Evolutionary conservation across 2,888 invertebrate genomes (phyloP).

Genomic region (Callyntrura sp.): DNA sequence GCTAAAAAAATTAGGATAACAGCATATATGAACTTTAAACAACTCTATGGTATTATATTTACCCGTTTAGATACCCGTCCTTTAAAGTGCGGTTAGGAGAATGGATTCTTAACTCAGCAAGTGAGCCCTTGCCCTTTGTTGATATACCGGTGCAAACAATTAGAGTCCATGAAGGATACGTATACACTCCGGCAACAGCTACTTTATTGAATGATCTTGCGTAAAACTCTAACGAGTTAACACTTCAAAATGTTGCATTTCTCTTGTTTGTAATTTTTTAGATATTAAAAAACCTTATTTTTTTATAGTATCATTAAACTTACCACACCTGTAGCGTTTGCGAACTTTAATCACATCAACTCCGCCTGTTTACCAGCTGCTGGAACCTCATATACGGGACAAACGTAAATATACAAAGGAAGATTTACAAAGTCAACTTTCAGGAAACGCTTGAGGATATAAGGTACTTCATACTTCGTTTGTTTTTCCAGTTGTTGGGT

Average conservation of each 20-base stretch:
- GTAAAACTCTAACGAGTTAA: too few relatives aligned
- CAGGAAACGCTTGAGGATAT: not conserved
- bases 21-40: not conserved
- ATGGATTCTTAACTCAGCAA: slow-evolving; percentile 89
- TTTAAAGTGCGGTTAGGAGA: slow-evolving; percentile 91
- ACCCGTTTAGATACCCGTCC: slow-evolving; percentile 30
- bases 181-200: slow-evolving; percentile 85
- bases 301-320: slow-evolving; percentile 89
- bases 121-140: slow-evolving; percentile 89
- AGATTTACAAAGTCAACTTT: not conserved
- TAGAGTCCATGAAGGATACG: slow-evolving; percentile 89
- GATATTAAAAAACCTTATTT: not conserved
- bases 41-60: not conserved
- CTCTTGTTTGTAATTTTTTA: too few relatives aligned
- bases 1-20: too few relatives aligned
- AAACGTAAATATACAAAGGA: slow-evolving; percentile 30
- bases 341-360: slow-evolving; percentile 85
- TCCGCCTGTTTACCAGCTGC: slow-evolving; percentile 86
- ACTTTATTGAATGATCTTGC: slow-evolving; percentile 92
- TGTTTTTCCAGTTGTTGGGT: slow-evolving; percentile 86
- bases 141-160: slow-evolving; percentile 88
- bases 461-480: too few relatives aligned
- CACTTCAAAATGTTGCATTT: too few relatives aligned
- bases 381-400: slow-evolving; percentile 30
- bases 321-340: slow-evolving; percentile 85